These are phyloP conservation scores for Drosophila takahashii DNA, from an alignment of 1,140 invertebrate species.

Conservation along the genomic window DNA sequence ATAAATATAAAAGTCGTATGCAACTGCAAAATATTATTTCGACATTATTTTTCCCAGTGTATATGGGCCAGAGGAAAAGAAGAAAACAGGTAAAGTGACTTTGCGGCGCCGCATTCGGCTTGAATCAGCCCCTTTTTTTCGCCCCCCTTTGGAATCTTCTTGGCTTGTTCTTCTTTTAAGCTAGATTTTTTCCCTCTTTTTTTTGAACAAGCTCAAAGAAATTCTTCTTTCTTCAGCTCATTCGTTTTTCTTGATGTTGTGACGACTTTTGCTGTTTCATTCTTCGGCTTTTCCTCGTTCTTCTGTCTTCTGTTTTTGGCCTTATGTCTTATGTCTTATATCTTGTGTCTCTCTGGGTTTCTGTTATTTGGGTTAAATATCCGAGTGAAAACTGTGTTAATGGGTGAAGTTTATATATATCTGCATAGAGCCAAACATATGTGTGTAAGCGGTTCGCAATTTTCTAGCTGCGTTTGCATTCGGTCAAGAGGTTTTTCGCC, in stretches of 20 bases:
- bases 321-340: slow-evolving; percentile 12
- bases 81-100: slow-evolving; percentile 44
- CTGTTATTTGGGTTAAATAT: slow-evolving; percentile 71
- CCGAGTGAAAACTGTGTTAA: slow-evolving; percentile 72
- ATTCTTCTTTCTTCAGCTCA: slow-evolving; percentile 10
- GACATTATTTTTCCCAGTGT: background rate
- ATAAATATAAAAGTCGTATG: no score
- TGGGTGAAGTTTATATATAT: slow-evolving; percentile 71
- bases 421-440: slow-evolving; percentile 7
- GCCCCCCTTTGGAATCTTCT: background rate
- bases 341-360: slow-evolving; percentile 26
- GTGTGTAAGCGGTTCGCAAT: slow-evolving; percentile 14
- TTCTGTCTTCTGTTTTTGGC: slow-evolving; percentile 26
- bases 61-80: background rate
- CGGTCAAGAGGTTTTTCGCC: slow-evolving; percentile 8
- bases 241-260: slow-evolving; percentile 25
- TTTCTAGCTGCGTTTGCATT: slow-evolving; percentile 41
- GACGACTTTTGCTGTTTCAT: slow-evolving; percentile 35
- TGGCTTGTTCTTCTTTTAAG: slow-evolving; percentile 9
- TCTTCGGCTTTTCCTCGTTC: slow-evolving; percentile 16
- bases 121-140: background rate
- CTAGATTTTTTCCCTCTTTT: slow-evolving; percentile 1
- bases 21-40: background rate
- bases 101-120: slow-evolving; percentile 36
- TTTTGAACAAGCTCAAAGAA: slow-evolving; percentile 10